A percentile compares a stretch with the other conserved stretches of the same genome.
Conservation (phyloP, 2,888 invertebrate species). For the Agelastica alni region DNA sequence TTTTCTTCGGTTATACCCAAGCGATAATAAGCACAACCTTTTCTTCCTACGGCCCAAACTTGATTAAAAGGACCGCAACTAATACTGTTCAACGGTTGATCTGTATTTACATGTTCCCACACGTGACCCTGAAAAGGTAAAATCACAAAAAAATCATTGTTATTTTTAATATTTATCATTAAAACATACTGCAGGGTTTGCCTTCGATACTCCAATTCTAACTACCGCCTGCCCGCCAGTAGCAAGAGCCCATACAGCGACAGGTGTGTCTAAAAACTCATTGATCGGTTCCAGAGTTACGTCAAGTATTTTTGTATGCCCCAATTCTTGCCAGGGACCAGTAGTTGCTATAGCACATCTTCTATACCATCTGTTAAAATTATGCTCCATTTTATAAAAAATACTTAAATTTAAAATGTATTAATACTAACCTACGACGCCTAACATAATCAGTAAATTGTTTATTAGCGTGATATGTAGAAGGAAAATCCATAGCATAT, state of each 20-base stretch:
- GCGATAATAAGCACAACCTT: slow-evolving; percentile 83
- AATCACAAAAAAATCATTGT: slow-evolving; percentile 44
- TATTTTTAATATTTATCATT: no score
- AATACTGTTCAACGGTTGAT: slow-evolving; percentile 77
- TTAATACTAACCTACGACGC: slow-evolving; percentile 38
- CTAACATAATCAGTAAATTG: slow-evolving; percentile 88
- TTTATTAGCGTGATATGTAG: slow-evolving; percentile 83
- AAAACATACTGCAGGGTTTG: slow-evolving; percentile 72
- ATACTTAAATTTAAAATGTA: slow-evolving; percentile 11
- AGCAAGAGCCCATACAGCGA: slow-evolving; percentile 84
- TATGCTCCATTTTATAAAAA: not conserved
- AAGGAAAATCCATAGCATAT: slow-evolving; percentile 90
- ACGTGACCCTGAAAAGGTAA: slow-evolving; percentile 63
- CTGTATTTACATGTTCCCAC: slow-evolving; percentile 82
- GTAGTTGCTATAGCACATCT: slow-evolving; percentile 80
- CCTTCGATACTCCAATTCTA: slow-evolving; percentile 74
- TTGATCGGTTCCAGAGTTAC: slow-evolving; percentile 64
- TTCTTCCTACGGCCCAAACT: slow-evolving; percentile 86
- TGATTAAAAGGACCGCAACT: slow-evolving; percentile 70
- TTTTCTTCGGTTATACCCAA: slow-evolving; percentile 72
- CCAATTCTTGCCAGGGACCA: slow-evolving; percentile 88
- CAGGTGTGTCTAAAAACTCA: slow-evolving; percentile 56
- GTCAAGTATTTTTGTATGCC: slow-evolving; percentile 83
- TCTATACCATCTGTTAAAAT: slow-evolving; percentile 40
- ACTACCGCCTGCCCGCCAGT: slow-evolving; percentile 85